These are phyloP conservation scores for Luehdorfia chinensis DNA, from an alignment of 1,140 invertebrate genomes.

Conservation along the genomic window DNA sequence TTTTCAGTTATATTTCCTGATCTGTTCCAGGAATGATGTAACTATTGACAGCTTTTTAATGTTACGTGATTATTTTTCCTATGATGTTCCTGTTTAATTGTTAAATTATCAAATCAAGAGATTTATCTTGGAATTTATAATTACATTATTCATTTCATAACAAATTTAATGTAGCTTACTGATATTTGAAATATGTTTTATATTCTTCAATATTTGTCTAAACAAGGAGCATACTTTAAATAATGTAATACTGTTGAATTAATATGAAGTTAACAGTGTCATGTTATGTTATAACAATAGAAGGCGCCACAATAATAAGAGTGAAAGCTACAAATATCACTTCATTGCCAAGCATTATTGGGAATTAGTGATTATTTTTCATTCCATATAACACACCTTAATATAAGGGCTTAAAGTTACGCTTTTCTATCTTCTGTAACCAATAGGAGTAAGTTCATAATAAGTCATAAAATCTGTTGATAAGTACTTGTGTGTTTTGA, in stretches of 20 bases:
- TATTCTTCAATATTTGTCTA: no score
- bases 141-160: not conserved
- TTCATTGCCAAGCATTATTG: not conserved
- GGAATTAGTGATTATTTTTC: constrained; percentile 6
- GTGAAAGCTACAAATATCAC: not conserved
- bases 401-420: constrained; percentile 19
- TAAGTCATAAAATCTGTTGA: constrained; percentile 26
- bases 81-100: constrained; percentile 29
- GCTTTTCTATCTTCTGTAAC: constrained; percentile 13
- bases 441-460: constrained; percentile 15
- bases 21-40: no score
- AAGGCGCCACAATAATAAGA: constrained; percentile 1
- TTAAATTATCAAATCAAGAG: constrained; percentile 7
- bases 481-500: constrained; percentile 43
- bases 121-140: constrained; percentile 7
- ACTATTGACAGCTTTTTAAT: constrained; percentile 4
- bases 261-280: no score
- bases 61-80: constrained; percentile 15
- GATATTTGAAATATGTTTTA: no score
- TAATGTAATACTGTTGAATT: no score
- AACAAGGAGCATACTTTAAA: no score
- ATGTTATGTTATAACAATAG: no score
- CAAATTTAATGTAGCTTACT: no score
- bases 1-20: no score
- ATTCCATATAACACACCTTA: constrained; percentile 18